Base-by-base conservation (phyloP, 2,888 invertebrate species). In the Pseudanteris insignis region DNA sequence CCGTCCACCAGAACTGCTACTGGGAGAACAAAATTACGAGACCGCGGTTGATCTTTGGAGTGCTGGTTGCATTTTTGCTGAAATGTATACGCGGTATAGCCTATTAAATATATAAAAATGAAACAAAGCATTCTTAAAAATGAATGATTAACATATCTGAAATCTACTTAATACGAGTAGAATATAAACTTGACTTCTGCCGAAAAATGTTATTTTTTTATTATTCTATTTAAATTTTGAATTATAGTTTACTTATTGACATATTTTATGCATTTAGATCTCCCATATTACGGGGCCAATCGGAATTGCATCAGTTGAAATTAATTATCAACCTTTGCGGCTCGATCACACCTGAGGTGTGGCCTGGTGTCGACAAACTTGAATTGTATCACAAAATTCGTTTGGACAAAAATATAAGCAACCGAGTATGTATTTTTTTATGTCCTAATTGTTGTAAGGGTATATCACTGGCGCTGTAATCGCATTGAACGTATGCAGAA, bases 11-110 rank as follows among this genome's bases (percentile, higher is more conserved):
- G 88, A 89, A 71, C 77, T 89, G 11, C 76, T 89, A 8, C 77
- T 89, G 3, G 89, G 95, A 25, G 93, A 96, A 72, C 85, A 97
- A 6, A 94, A 96, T 81, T 99, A 99, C 74, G 96, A 96, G 0
- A 94, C 96, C 1, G 92, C 96, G 0, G 96, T 99, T 8, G 99
- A 99, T 83, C 87, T 98, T 83, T 93, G 93, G 92, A 92, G 93
- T 0, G 97, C 96, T 0, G 99, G 99, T 0, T 99, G 99, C 77
- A 99, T 99, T 62, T 98, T 99, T 97, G 98, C 98, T 0, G 98
- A 46, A 33, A 26, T 46, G 34, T 46, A 14, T 32, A 46, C 46
- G 7, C 12, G 46, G 30, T 30, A 30, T 30, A 26, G 5, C n/a
- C 7, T 21, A 5, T 21, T 3, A 21, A 21, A 7, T 21, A 21